These are phyloP conservation scores for Pinna nobilis DNA, from an alignment of 1,140 invertebrate genomes.

Conservation along the genomic window DNA sequence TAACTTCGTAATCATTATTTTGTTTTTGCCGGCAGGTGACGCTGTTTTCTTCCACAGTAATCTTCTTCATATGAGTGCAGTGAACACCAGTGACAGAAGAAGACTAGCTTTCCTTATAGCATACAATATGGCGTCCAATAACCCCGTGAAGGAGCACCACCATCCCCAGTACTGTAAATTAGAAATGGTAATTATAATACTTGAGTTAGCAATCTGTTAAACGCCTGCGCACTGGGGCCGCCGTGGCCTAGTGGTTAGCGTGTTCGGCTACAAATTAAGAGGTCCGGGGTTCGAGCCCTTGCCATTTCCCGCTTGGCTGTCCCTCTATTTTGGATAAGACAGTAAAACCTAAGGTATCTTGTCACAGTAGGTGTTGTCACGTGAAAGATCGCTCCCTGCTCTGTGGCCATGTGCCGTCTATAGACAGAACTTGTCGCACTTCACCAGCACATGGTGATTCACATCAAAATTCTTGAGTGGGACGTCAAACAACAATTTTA, in stretches of 20 bases:
- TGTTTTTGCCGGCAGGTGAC: constrained; percentile 45
- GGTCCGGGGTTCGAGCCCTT: background rate
- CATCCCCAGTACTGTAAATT: constrained; percentile 63
- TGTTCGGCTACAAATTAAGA: too few species aligned
- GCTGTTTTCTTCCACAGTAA: constrained; percentile 65
- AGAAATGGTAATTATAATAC: constrained; percentile 49
- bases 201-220: background rate
- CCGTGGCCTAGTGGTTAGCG: too few species aligned
- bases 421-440: too few species aligned
- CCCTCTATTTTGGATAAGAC: too few species aligned
- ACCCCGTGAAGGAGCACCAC: constrained; percentile 59
- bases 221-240: too few species aligned
- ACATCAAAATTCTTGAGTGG: background rate
- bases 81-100: constrained; percentile 55
- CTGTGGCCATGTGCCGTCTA: too few species aligned
- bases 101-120: constrained; percentile 56
- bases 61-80: constrained; percentile 54
- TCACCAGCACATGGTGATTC: background rate
- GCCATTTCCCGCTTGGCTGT: too few species aligned
- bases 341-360: too few species aligned
- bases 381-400: too few species aligned
- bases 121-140: constrained; percentile 59
- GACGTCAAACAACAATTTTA: background rate
- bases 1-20: background rate
- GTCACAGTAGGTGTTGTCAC: too few species aligned